phyloP scores from a whole-genome alignment of 2,113 vertebrate genomes.

The Coracopsis vasa region DNA sequence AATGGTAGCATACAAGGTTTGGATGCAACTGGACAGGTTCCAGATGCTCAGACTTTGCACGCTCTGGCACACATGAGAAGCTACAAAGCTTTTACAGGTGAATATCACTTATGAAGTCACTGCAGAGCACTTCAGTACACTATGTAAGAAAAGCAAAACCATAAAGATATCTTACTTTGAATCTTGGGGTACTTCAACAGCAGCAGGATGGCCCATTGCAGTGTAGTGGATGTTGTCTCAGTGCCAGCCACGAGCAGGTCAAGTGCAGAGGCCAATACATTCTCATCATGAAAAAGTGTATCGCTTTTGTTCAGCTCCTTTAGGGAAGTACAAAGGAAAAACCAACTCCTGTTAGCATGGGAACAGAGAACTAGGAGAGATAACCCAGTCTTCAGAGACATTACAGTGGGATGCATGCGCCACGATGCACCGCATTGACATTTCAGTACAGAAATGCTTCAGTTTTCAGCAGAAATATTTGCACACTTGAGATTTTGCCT shows the following conservation, averaged over 20 bases:
- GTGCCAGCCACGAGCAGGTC: slow-evolving; percentile 84
- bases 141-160: background rate
- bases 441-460: background rate
- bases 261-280: slow-evolving; percentile 74
- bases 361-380: background rate
- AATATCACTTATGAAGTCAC: background rate
- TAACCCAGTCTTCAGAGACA: background rate
- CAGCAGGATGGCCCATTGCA: slow-evolving; percentile 83
- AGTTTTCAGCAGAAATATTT: background rate
- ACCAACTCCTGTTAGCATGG: background rate
- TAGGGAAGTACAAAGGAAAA: background rate
- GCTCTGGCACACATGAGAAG: background rate
- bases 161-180: slow-evolving; percentile 65
- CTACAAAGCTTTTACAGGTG: background rate
- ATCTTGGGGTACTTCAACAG: slow-evolving; percentile 74
- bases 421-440: background rate
- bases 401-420: background rate
- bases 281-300: slow-evolving; percentile 62
- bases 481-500: background rate
- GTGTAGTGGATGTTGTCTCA: slow-evolving; percentile 79
- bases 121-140: background rate
- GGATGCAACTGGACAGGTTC: background rate
- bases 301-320: slow-evolving; percentile 24
- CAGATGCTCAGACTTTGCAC: background rate
- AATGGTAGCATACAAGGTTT: background rate